Base-by-base conservation (phyloP, 2,113 vertebrate species). In the Tautogolabrus adspersus region DNA sequence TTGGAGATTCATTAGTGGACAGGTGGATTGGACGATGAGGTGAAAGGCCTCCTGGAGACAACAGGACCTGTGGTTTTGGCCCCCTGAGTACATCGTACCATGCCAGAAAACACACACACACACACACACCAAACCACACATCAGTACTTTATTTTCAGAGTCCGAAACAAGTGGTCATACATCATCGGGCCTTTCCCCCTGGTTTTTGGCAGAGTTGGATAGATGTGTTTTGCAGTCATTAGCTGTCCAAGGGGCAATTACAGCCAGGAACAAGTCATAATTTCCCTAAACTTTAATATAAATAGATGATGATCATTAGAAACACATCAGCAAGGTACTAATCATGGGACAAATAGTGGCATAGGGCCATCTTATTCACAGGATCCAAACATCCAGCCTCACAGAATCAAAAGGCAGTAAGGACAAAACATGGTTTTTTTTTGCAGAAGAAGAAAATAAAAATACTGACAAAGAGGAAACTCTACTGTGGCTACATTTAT, bases 291-390 rank as follows among this genome's bases (percentile, higher is more conserved):
- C 54, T 69, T 30, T 87, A 84, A 93, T 89, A 22, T 26, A 75
- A 83, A 90, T 75, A 65, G 64, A 93, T 89, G 65, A 60, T 10
- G 58, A 64, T 74, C 65, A 82, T 92, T 89, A 86, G 65, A 63
- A 81, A 67, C 77, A 75, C 62, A 64, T 75, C 30, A 61, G 11
- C 26, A 12, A 19, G 59, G 58, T 79, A 71, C 62, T 75, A 54
- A 85, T 79, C 16, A 59, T 42, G 12, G 55, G 37, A 63, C n/a
- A 65, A 74, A 75, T 26, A 65, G 18, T 65, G 55, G 61, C 72
- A 72, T 64, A 47, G 79, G 56, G 34, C 16, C 67, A 40, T 38
- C n/a, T 66, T 55, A 66, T 65, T 71, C 19, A 57, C 38, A 44
- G 10, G 26, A 26, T 15, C 44, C 10, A 10, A 66, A 6, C 38